Conservation (phyloP, 2,113 vertebrate species). For the Rhombomys opimus region DNA sequence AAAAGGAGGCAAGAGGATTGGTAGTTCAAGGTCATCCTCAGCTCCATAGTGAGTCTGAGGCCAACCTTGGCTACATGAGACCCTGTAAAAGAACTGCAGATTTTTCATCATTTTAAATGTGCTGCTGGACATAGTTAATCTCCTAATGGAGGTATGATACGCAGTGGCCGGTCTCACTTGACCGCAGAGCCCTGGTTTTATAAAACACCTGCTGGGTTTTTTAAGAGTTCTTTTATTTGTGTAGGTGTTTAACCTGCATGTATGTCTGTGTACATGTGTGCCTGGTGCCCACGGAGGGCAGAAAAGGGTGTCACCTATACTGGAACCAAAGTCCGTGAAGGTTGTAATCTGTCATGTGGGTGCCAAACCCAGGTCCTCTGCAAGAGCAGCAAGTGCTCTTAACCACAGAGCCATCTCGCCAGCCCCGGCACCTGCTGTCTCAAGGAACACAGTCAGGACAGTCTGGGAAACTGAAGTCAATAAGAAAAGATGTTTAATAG, state of each 20-base stretch:
- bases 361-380: background rate
- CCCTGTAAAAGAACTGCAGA: background rate
- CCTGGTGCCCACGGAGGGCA: background rate
- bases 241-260: background rate
- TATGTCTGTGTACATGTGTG: background rate
- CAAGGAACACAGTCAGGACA: background rate
- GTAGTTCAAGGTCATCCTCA: background rate
- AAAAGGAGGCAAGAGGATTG: background rate
- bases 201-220: background rate
- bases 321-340: background rate
- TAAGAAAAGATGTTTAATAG: background rate
- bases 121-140: background rate
- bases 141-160: background rate
- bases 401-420: background rate
- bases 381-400: background rate
- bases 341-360: background rate
- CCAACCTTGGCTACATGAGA: background rate
- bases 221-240: background rate
- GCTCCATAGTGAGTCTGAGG: background rate
- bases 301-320: background rate
- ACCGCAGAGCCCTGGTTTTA: background rate
- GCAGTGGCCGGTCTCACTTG: background rate
- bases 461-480: background rate
- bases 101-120: constrained; percentile 4
- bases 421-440: background rate